A percentile compares a stretch with the other conserved stretches of the same genome.
Conservation (phyloP, 2,113 vertebrate genomes). For the Cheirogaleus medius region DNA sequence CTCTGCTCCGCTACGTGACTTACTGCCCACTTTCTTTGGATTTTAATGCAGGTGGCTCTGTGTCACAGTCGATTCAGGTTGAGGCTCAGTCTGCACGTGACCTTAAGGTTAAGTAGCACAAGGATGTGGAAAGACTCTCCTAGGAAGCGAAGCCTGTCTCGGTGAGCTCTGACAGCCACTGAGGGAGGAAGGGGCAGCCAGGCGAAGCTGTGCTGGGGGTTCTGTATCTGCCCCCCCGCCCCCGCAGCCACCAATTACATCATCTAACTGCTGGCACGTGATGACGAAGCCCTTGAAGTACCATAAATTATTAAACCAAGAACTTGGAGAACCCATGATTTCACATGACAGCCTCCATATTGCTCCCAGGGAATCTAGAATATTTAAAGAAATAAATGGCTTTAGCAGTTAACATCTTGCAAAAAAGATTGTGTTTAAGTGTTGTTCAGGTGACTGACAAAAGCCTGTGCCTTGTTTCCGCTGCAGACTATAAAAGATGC, state of each 20-base stretch:
- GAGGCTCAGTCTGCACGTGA: background rate
- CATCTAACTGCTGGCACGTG: background rate
- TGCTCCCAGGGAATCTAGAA: background rate
- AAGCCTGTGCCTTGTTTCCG: slow-evolving; percentile 58
- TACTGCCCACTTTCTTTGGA: background rate
- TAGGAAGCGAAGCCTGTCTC: too few relatives aligned
- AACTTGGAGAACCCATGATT: background rate
- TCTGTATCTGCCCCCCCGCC: background rate
- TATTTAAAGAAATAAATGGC: background rate
- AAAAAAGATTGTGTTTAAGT: background rate
- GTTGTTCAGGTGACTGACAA: background rate
- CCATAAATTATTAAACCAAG: background rate
- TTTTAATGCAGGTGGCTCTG: background rate
- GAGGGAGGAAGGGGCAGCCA: background rate
- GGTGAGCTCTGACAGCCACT: background rate
- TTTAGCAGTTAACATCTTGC: background rate
- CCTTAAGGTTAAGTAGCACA: background rate
- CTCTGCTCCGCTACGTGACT: background rate
- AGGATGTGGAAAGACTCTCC: background rate
- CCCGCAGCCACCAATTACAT: background rate
- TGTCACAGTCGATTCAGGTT: background rate
- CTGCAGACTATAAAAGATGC: slow-evolving; percentile 95
- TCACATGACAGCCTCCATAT: background rate
- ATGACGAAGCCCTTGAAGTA: background rate
- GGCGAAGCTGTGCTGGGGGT: background rate